Base-by-base conservation (phyloP, 2,888 invertebrate genomes). In the Teleiodes luculella region DNA sequence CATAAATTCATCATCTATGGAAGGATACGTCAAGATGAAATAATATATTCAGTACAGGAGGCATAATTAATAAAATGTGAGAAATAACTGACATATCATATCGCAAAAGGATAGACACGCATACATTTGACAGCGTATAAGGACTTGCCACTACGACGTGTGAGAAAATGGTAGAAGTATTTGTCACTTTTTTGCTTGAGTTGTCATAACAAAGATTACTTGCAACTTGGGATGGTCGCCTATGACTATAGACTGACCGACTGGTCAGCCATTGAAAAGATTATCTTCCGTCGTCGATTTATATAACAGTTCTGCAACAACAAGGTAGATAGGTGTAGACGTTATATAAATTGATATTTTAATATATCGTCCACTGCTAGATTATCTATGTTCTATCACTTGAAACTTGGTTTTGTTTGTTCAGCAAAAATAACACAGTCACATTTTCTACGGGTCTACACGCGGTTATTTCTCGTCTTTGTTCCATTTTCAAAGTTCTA, bases 51-150 rank as follows among this genome's bases (percentile, higher is more conserved):
- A 72, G 63, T 43, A 61, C 59, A 61, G 64, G 64, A 61, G 61
- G 63, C 66, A 64, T 67, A 72, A 78, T 80, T 74, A 74, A 76
- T 78, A 76, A 79, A 76, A 81, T 79, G 83, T 85, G 83, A 80
- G 83, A 86, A 82, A 80, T 80, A 74, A 65, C 70, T 84, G 81
- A 80, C 83, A 86, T 83, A 82, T 80, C 72, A 64, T 67, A 62
- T 67, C 69, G 56, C 59, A 58, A 70, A 72, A 65, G 69, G 66
- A 49, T 57, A 61, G 64, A 57, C 60, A 50, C 58, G 66, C 62
- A 64, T 71, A 68, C 62, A 66, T 67, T 72, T 75, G 58, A 67
- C 63, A 60, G 53, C 62, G 11, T 39, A 55, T 55, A 55, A 45
- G 57, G 57, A 13, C 11, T 47, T 36, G 30, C 30, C 43, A 43